These are phyloP conservation scores for Colletes gigas DNA, from an alignment of 1,140 invertebrate species.

Conservation along the genomic window DNA sequence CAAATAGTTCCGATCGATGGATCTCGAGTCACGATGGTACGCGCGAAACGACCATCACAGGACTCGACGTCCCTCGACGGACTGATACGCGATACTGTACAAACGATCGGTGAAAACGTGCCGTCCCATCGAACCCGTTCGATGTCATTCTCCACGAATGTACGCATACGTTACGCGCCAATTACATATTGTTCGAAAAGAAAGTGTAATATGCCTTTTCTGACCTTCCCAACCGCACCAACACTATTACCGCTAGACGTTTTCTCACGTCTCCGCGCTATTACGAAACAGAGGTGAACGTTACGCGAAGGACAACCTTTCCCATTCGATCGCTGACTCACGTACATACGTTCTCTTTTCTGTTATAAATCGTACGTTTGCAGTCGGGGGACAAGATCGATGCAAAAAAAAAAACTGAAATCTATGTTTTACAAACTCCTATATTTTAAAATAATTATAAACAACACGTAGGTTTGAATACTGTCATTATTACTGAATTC, in stretches of 20 bases:
- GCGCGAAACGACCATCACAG: not conserved
- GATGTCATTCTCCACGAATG: not conserved
- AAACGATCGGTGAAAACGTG: not conserved
- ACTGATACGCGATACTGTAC: not conserved
- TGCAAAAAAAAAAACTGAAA: too few relatives aligned
- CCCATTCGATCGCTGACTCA: too few relatives aligned
- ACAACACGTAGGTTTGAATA: too few relatives aligned
- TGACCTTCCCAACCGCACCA: not conserved
- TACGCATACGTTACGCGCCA: constrained; percentile 18
- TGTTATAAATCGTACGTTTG: too few relatives aligned
- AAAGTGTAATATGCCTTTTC: not conserved
- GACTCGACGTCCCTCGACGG: not conserved
- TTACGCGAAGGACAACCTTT: not conserved
- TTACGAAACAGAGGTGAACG: not conserved
- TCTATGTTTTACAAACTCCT: too few relatives aligned
- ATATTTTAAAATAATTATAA: too few relatives aligned
- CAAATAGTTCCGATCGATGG: not conserved
- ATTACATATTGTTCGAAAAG: constrained; percentile 16
- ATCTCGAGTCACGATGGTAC: not conserved
- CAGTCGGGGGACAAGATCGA: too few relatives aligned
- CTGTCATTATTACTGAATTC: too few relatives aligned
- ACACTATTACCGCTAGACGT: not conserved
- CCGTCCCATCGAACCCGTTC: not conserved
- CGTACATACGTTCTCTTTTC: not conserved
- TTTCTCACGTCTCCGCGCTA: too few relatives aligned